Percentiles rank a stretch among this genome's conserved stretches.
phyloP scores from a whole-genome alignment of 2,113 vertebrate species.

The Rousettus leschenaultii region DNA sequence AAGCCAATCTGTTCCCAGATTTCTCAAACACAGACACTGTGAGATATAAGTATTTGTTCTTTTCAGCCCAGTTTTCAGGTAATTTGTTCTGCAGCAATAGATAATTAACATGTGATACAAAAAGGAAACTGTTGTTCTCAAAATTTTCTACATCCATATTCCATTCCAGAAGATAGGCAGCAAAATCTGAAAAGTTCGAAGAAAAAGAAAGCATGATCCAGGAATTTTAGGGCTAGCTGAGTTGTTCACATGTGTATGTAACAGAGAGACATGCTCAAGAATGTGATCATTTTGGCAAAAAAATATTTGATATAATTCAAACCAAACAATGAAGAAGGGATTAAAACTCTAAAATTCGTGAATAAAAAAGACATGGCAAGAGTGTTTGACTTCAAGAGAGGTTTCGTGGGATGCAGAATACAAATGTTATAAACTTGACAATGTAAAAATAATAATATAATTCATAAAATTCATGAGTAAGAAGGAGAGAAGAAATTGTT shows the following conservation, averaged over 20 bases:
- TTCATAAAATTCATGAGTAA: neutral
- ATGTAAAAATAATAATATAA: neutral
- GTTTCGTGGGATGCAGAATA: neutral
- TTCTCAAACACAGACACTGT: neutral
- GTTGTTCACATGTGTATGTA: neutral
- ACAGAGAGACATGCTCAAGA: neutral
- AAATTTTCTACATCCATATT: neutral
- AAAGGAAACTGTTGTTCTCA: neutral
- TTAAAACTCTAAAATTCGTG: neutral
- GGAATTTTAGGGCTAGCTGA: neutral
- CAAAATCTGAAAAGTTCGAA: neutral
- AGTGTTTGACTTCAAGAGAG: neutral
- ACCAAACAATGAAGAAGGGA: neutral
- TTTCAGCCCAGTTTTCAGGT: neutral
- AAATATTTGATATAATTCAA: neutral
- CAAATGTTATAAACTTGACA: neutral
- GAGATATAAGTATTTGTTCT: neutral
- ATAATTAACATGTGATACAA: neutral
- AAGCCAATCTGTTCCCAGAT: neutral
- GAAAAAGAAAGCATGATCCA: neutral
- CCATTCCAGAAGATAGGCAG: neutral
- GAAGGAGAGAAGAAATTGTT: neutral
- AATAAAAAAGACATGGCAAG: neutral
- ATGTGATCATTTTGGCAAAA: neutral
- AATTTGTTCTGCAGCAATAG: neutral